Percentiles rank a stretch among this genome's conserved stretches.
Evolutionary conservation across 2,888 invertebrate genomes (phyloP).

Genomic region (Agriopis leucophaearia): DNA sequence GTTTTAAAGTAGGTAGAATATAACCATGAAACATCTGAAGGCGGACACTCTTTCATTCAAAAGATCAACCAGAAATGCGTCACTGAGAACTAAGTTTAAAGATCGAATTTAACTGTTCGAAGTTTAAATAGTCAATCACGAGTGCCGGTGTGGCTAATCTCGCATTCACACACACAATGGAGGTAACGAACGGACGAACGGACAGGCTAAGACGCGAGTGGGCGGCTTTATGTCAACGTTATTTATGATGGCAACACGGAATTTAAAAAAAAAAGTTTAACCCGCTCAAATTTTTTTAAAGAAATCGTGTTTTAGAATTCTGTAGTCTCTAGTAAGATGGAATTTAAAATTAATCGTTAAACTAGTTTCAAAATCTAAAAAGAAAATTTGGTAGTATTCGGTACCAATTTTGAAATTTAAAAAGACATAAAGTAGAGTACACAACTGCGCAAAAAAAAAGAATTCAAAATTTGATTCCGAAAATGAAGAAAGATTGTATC

Average conservation of each 20-base stretch:
- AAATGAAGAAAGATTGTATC: conserved; percentile 4
- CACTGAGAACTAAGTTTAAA: conserved; percentile 57
- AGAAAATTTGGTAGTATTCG: not conserved
- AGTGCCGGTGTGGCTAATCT: conserved; percentile 82
- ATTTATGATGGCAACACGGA: conserved; percentile 77
- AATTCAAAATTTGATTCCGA: conserved; percentile 1
- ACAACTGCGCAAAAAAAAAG: not conserved
- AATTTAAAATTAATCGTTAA: too few relatives aligned
- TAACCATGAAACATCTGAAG: conserved; percentile 34
- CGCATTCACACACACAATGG: conserved; percentile 82
- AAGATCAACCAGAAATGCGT: conserved; percentile 63
- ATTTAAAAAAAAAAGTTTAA: conserved; percentile 25
- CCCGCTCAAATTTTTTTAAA: conserved; percentile 38
- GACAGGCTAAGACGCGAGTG: conserved; percentile 84
- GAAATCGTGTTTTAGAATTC: not conserved
- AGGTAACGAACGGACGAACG: conserved; percentile 84
- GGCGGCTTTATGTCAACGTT: conserved; percentile 84
- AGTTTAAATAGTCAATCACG: conserved; percentile 85
- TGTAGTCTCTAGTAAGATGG: not conserved
- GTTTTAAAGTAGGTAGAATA: conserved; percentile 18
- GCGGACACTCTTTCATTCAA: conserved; percentile 32
- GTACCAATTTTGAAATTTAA: not conserved
- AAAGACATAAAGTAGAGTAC: not conserved
- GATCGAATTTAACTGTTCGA: conserved; percentile 57
- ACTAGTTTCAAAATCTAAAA: not conserved